phyloP scores from a whole-genome alignment of 2,797 vertebrate genomes.

The Borostomias antarcticus region DNA sequence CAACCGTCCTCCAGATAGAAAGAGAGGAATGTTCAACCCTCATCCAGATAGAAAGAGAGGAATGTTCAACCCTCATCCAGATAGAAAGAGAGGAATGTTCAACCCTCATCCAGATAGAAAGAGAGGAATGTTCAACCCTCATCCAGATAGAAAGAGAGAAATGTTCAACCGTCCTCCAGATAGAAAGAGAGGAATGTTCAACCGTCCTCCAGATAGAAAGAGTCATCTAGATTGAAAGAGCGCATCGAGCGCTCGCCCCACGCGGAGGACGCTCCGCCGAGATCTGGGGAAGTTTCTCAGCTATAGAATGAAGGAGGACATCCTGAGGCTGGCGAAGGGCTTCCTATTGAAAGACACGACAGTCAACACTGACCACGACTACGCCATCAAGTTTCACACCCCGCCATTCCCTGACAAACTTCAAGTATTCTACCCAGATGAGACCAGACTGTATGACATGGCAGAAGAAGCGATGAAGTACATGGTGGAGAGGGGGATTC shows the following conservation, averaged over 20 bases:
- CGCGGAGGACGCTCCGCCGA: background rate
- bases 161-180: too few relatives aligned
- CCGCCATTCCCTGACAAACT: conserved; percentile 19
- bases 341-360: conserved; percentile 15
- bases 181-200: too few relatives aligned
- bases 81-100: too few relatives aligned
- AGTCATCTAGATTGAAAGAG: too few relatives aligned
- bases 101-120: too few relatives aligned
- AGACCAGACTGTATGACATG: background rate
- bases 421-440: background rate
- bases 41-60: too few relatives aligned
- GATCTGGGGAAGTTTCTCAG: conserved; percentile 18
- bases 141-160: too few relatives aligned
- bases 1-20: too few relatives aligned
- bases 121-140: too few relatives aligned
- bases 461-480: conserved; percentile 1
- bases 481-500: conserved; percentile 8
- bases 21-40: too few relatives aligned
- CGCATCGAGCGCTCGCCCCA: background rate
- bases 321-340: conserved; percentile 1
- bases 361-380: conserved; percentile 23
- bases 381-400: conserved; percentile 25
- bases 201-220: too few relatives aligned
- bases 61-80: too few relatives aligned
- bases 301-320: conserved; percentile 19